Evolutionary conservation across 1,140 invertebrate genomes (phyloP).

Genomic region (Sycophaga agraensis): DNA sequence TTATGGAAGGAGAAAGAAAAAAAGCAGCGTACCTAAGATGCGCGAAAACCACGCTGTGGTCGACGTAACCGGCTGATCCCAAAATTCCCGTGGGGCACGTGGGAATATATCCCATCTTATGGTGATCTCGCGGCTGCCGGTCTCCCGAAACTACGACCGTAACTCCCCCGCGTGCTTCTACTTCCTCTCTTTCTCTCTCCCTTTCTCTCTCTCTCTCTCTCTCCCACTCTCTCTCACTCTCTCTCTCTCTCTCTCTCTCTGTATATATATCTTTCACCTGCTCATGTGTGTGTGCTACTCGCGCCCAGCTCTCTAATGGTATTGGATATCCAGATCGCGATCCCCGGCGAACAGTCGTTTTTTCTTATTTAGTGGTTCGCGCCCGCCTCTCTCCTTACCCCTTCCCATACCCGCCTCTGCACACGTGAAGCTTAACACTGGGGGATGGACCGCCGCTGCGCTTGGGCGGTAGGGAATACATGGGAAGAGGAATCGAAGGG

Average conservation of each 20-base stretch:
- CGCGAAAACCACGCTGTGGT: conserved; percentile 19
- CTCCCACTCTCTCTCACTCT: neutral
- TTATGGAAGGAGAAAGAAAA: too few species aligned
- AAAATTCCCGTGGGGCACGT: conserved; percentile 34
- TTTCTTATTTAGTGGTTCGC: conserved; percentile 19
- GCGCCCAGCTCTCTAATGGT: conserved; percentile 31
- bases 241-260: neutral
- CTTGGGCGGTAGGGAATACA: neutral
- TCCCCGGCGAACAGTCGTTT: conserved; percentile 21
- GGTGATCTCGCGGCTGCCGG: conserved; percentile 38
- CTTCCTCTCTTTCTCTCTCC: neutral
- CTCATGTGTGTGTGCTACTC: conserved; percentile 4
- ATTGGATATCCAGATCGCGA: conserved; percentile 33
- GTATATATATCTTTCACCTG: neutral
- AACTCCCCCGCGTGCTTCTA: conserved; percentile 7
- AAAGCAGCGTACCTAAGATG: too few species aligned
- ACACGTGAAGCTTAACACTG: too few species aligned
- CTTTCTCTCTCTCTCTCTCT: neutral
- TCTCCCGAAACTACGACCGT: neutral
- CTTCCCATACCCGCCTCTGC: too few species aligned
- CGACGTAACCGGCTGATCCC: conserved; percentile 41
- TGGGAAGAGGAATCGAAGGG: neutral
- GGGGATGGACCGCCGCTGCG: too few species aligned
- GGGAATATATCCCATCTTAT: conserved; percentile 42
- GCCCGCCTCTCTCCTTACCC: too few species aligned